Base-by-base conservation (phyloP, 2,888 invertebrate species). In the Leucophora obtusa region DNA sequence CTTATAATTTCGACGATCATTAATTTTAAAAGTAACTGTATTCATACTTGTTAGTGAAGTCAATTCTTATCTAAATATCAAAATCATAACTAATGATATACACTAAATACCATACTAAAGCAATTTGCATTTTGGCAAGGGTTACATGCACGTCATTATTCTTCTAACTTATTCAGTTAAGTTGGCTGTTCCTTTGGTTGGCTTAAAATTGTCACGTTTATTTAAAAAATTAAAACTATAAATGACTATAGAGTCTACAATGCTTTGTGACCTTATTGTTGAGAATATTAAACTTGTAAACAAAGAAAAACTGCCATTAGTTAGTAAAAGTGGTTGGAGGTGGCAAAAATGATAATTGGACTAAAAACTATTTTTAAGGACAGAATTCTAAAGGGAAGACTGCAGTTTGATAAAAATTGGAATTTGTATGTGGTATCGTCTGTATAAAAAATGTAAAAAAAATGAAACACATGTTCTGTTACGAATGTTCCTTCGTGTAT, bases 121-220 rank as follows among this genome's bases (percentile, higher is more conserved):
- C 47, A 56, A 72, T 63, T 72, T 72, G 50, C 50, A 65, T 58
- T 72, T 72, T 65, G 71, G 53, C 59, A 72, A 51, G 43, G 43
- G 15, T 21, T 35, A 2, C 47, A 43, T 56, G 54, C 62, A n/a
- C 18, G 54, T 18, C 62, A 71, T 21, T n/a, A 11, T 47, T n/a
- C n/a, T 47, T 47, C 10, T 47, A 47, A 14, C 18, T 51, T 18
- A 38, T 35, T 35, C 53, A 35, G 35, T 54, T 18, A 35, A 10
- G n/a, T 66, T 15, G 43, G 21, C 47, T 47, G 15, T 62, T 43
- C 60, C 24, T 65, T 21, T 15, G 9, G 28, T 65, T 51, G 51
- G 63, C 63, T 51, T 65, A 33, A 51, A 35, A 50, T 51, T 51
- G 51, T 65, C 33, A 35, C 51, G 51, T 65, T 65, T 51, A 51